These are phyloP conservation scores for Maconellicoccus hirsutus DNA, from an alignment of 1,140 invertebrate species.

Conservation along the genomic window DNA sequence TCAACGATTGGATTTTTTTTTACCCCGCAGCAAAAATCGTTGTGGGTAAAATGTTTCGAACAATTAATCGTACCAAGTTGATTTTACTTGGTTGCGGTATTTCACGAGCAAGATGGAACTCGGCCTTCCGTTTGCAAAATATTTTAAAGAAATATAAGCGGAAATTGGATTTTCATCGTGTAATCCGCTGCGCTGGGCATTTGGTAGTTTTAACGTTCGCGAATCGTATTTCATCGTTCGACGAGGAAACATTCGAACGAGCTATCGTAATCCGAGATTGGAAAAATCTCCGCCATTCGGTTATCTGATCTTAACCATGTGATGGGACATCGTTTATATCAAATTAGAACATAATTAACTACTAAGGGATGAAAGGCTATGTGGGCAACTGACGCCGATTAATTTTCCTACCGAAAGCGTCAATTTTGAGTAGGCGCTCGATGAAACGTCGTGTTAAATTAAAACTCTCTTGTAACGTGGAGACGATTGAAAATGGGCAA, in stretches of 20 bases:
- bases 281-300: neutral
- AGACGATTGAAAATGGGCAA: too few species aligned
- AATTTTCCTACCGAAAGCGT: neutral
- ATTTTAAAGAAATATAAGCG: neutral
- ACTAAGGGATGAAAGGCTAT: neutral
- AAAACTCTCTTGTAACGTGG: too few species aligned
- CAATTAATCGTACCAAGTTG: too few species aligned
- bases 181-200: neutral
- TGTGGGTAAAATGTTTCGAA: too few species aligned
- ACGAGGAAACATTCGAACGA: neutral
- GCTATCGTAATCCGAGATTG: neutral
- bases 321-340: conserved; percentile 1
- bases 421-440: neutral
- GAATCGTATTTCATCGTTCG: neutral
- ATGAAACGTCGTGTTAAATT: too few species aligned
- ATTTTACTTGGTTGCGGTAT: too few species aligned
- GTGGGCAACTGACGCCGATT: neutral
- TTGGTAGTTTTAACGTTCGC: too few species aligned
- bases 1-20: neutral
- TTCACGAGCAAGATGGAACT: too few species aligned
- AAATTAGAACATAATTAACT: neutral
- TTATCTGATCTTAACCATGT: neutral
- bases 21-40: neutral
- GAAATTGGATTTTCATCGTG: neutral
- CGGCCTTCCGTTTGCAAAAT: neutral